Evolutionary conservation across 1,140 invertebrate species (phyloP).

Genomic region (Vollenhovia emeryi): DNA sequence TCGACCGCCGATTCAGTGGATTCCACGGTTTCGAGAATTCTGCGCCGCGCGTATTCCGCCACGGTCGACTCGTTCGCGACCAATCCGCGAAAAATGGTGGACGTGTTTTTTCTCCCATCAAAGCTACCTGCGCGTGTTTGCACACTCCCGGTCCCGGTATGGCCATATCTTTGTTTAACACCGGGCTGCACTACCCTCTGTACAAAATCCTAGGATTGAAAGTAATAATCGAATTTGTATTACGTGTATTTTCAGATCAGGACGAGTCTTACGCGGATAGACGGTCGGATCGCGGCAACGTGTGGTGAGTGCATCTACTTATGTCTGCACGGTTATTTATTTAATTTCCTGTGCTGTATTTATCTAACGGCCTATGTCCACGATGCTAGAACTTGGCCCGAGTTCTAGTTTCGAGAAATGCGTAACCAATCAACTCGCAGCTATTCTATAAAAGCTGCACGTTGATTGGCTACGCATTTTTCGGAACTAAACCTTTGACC

Average conservation of each 20-base stretch:
- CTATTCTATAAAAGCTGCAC: too few species aligned
- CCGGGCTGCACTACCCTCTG: neutral
- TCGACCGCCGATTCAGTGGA: constrained; percentile 19
- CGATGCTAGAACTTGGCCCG: too few species aligned
- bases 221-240: constrained; percentile 30
- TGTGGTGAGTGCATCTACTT: constrained; percentile 21
- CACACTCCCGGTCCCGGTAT: neutral
- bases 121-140: constrained; percentile 25
- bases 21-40: constrained; percentile 34
- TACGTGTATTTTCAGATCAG: constrained; percentile 38
- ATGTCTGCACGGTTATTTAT: neutral
- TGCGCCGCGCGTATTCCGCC: neutral
- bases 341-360: neutral
- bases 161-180: constrained; percentile 39
- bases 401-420: too few species aligned
- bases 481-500: too few species aligned
- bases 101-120: constrained; percentile 29
- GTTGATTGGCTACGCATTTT: too few species aligned
- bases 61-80: constrained; percentile 5
- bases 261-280: neutral
- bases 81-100: constrained; percentile 15
- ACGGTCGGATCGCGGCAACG: neutral
- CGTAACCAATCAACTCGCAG: too few species aligned
- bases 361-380: too few species aligned
- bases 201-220: constrained; percentile 35